phyloP scores from a whole-genome alignment of 1,140 invertebrate species.

The Drosophila santomea region DNA sequence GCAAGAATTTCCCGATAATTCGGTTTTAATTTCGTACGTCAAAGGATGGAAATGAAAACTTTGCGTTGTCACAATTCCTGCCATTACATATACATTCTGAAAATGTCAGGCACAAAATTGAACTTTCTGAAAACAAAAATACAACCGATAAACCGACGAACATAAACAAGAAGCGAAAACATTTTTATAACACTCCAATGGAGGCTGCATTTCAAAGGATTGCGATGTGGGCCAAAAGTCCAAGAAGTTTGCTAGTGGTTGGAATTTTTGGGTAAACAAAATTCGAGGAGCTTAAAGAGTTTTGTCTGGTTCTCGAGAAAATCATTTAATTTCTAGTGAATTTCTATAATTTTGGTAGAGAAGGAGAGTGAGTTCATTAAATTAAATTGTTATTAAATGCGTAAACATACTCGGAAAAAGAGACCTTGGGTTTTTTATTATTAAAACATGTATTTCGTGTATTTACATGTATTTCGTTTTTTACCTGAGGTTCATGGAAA shows the following conservation, averaged over 20 bases:
- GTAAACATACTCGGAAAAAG: too few species aligned
- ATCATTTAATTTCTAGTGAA: background rate
- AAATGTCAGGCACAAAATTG: slow-evolving; percentile 60
- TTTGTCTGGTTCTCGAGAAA: background rate
- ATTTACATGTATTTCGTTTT: too few species aligned
- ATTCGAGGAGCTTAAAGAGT: background rate
- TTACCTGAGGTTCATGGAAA: too few species aligned
- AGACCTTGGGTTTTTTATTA: too few species aligned
- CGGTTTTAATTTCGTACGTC: slow-evolving; percentile 48
- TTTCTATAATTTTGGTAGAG: too few species aligned
- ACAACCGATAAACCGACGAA: slow-evolving; percentile 30
- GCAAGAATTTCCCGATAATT: slow-evolving; percentile 36
- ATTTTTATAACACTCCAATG: slow-evolving; percentile 36
- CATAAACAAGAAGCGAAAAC: slow-evolving; percentile 53
- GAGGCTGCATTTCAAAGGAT: slow-evolving; percentile 20
- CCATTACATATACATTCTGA: slow-evolving; percentile 8
- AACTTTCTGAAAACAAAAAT: slow-evolving; percentile 52
- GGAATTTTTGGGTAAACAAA: slow-evolving; percentile 1
- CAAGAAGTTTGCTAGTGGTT: slow-evolving; percentile 9
- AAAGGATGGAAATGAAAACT: slow-evolving; percentile 51
- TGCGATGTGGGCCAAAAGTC: background rate
- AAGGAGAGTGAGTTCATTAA: too few species aligned
- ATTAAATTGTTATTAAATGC: too few species aligned
- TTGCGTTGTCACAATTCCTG: slow-evolving; percentile 18
- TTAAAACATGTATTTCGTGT: too few species aligned